Conservation (phyloP, 2,797 vertebrate genomes). For the Pantherophis alleghaniensis region DNA sequence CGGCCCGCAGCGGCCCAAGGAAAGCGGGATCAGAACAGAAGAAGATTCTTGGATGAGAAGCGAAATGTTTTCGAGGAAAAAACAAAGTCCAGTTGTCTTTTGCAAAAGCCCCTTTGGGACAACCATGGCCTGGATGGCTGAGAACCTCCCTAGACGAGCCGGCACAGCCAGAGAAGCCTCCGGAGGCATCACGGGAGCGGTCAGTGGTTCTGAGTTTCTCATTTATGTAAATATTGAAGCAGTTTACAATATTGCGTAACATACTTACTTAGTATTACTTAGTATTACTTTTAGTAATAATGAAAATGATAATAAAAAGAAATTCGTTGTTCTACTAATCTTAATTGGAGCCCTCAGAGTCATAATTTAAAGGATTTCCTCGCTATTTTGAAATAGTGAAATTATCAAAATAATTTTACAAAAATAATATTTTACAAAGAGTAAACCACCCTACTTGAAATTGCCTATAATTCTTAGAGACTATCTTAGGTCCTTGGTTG, state of each 20-base stretch:
- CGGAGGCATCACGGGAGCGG: background rate
- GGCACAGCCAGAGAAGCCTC: background rate
- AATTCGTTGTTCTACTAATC: background rate
- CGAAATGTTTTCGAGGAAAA: background rate
- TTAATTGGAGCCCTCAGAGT: background rate
- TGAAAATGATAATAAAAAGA: background rate
- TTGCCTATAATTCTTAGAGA: background rate
- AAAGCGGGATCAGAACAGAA: background rate
- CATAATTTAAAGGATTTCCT: background rate
- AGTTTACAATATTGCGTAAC: background rate
- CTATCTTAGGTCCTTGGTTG: background rate
- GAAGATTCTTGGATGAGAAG: background rate
- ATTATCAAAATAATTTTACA: background rate
- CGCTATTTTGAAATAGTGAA: background rate
- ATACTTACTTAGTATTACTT: background rate
- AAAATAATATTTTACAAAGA: background rate
- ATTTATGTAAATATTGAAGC: background rate
- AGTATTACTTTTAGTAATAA: background rate
- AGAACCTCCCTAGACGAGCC: background rate
- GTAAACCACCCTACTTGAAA: background rate
- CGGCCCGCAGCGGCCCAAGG: background rate
- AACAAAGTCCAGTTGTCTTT: background rate
- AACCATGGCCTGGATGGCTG: background rate
- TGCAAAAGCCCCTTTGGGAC: background rate
- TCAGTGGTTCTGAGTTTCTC: background rate